phyloP scores from a whole-genome alignment of 2,888 invertebrate genomes.

The Horisme vitalbata region DNA sequence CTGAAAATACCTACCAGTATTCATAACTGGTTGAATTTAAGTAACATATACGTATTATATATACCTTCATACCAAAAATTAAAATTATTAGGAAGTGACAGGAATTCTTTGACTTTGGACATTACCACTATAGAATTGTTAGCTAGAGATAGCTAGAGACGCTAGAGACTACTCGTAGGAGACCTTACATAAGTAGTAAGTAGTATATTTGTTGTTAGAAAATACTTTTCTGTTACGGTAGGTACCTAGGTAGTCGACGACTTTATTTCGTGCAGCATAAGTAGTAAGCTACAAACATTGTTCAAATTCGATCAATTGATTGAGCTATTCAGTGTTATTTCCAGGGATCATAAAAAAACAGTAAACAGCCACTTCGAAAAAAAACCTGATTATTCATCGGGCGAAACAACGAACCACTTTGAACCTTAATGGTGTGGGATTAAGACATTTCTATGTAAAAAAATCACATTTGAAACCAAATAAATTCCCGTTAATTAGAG shows the following conservation, averaged over 20 bases:
- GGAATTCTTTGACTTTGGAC: no score
- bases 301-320: conserved; percentile 6
- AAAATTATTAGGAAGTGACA: no score
- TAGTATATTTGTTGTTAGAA: no score
- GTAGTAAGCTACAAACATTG: background rate
- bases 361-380: conserved; percentile 13
- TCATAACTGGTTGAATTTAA: no score
- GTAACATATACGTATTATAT: no score
- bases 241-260: no score
- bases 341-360: conserved; percentile 17
- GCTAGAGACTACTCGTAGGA: no score
- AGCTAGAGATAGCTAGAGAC: no score
- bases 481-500: conserved; percentile 42
- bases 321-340: conserved; percentile 20
- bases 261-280: background rate
- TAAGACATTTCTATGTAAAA: conserved; percentile 20
- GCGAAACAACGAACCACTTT: conserved; percentile 5
- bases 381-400: conserved; percentile 12
- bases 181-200: no score
- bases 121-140: no score
- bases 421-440: background rate
- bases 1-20: background rate
- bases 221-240: no score
- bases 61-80: no score
- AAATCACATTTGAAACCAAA: conserved; percentile 27